A percentile compares a stretch with the other conserved stretches of the same genome.
Evolutionary conservation across 2,888 invertebrate genomes (phyloP).

Genomic region (Eumacrocentrus americanus): DNA sequence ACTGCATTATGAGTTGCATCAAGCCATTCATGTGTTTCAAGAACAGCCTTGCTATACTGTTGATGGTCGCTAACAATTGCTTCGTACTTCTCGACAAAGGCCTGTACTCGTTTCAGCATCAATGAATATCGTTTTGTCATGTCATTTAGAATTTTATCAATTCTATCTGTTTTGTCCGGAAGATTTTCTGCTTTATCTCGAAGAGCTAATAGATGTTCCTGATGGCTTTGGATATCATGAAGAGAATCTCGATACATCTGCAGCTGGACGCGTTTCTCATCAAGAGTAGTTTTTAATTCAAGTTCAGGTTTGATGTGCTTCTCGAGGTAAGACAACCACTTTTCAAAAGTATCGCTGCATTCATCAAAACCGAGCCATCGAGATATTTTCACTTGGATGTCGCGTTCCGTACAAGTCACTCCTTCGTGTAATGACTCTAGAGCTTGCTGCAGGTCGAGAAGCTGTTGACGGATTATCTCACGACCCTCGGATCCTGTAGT

Average conservation of each 20-base stretch:
- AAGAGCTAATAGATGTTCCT: slow-evolving; percentile 83
- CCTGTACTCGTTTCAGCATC: slow-evolving; percentile 73
- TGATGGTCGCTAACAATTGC: slow-evolving; percentile 88
- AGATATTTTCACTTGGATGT: slow-evolving; percentile 81
- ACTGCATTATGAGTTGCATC: slow-evolving; percentile 84
- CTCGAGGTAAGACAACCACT: slow-evolving; percentile 80
- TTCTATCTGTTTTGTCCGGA: slow-evolving; percentile 78
- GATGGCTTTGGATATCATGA: slow-evolving; percentile 83
- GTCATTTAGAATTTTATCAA: slow-evolving; percentile 73
- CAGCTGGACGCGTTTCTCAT: slow-evolving; percentile 89
- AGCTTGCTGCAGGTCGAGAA: slow-evolving; percentile 83
- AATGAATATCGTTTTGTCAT: slow-evolving; percentile 76
- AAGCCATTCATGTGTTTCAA: slow-evolving; percentile 87
- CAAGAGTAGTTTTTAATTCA: slow-evolving; percentile 82
- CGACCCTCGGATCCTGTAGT: slow-evolving; percentile 87
- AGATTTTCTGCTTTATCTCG: slow-evolving; percentile 80
- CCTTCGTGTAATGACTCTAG: slow-evolving; percentile 83
- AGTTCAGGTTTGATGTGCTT: slow-evolving; percentile 78
- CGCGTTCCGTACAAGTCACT: slow-evolving; percentile 77
- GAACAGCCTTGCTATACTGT: slow-evolving; percentile 84
- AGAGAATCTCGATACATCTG: slow-evolving; percentile 82
- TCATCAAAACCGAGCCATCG: slow-evolving; percentile 93
- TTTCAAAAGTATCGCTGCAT: slow-evolving; percentile 76
- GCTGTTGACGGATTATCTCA: slow-evolving; percentile 81
- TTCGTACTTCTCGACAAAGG: slow-evolving; percentile 84